Conservation (phyloP, 35 echinoderm and acorn worm genomes). For the Heliocidaris tuberculata region DNA sequence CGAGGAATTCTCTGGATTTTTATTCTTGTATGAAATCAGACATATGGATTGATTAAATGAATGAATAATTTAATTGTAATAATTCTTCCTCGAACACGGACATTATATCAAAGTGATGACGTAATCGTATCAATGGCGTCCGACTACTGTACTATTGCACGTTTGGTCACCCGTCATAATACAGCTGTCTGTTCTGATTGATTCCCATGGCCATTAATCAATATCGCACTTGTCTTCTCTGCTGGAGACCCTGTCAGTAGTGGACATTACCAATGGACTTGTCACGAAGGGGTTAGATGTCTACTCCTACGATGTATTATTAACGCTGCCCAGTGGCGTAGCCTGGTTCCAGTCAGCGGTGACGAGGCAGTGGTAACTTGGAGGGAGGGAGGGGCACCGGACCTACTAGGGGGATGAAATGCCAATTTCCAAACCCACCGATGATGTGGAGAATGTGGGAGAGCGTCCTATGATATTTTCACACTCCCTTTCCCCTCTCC, state of each 20-base stretch:
- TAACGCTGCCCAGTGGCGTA: neutral
- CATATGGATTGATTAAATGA: too few species aligned
- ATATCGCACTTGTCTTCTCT: neutral
- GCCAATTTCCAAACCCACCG: neutral
- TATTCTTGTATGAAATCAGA: too few species aligned
- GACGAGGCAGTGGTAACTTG: neutral
- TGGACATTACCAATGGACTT: neutral
- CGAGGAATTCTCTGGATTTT: too few species aligned
- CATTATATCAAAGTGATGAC: neutral
- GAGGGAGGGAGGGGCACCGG: neutral
- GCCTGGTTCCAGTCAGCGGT: neutral
- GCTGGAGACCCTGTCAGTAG: neutral
- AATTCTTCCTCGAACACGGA: too few species aligned
- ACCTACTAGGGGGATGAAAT: neutral
- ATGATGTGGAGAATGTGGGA: neutral
- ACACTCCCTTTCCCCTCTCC: too few species aligned
- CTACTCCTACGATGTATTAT: neutral
- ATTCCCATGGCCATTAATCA: neutral
- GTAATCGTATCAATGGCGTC: neutral
- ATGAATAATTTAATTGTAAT: too few species aligned
- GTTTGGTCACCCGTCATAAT: neutral
- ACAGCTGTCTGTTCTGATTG: neutral
- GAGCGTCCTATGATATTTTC: neutral
- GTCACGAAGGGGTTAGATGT: neutral
- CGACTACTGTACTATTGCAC: neutral